Percentiles rank a stretch among this genome's conserved stretches.
phyloP scores from a whole-genome alignment of 1,140 invertebrate genomes.

The Drosophila arizonae region DNA sequence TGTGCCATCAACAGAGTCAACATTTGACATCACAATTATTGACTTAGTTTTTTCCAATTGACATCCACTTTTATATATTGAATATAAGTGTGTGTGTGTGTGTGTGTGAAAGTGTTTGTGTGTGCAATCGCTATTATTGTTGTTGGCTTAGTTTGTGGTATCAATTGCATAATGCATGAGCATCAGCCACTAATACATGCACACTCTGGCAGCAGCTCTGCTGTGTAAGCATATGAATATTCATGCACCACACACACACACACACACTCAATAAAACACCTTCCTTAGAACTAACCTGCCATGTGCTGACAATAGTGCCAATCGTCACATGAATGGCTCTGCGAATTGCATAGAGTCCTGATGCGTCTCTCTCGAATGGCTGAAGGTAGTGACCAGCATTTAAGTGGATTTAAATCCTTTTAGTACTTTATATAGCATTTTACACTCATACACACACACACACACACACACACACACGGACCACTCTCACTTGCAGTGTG shows the following conservation, averaged over 20 bases:
- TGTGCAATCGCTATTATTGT: conserved; percentile 29
- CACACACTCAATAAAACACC: conserved; percentile 4
- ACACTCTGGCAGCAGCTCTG: conserved; percentile 8
- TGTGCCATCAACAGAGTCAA: too few species aligned
- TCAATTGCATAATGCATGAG: conserved; percentile 72
- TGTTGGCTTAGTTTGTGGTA: conserved; percentile 30
- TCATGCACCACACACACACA: conserved; percentile 45
- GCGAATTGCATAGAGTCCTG: neutral
- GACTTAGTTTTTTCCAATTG: conserved; percentile 30
- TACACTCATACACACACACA: neutral
- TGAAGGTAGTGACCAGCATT: conserved; percentile 24
- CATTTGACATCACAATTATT: too few species aligned
- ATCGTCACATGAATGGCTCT: conserved; percentile 38
- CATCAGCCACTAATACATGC: conserved; percentile 35
- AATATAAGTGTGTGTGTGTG: neutral
- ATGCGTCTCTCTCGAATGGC: conserved; percentile 7
- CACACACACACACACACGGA: neutral
- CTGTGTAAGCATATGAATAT: conserved; percentile 60
- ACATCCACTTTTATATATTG: conserved; percentile 22
- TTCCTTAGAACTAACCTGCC: conserved; percentile 5
- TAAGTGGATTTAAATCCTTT: conserved; percentile 36
- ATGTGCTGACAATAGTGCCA: conserved; percentile 70
- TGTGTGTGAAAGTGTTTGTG: conserved; percentile 13
- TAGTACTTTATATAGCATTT: conserved; percentile 23
- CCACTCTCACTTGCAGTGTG: neutral